Evolutionary conservation across 2,888 invertebrate species (phyloP).

Genomic region (Latrodectus hesperus): DNA sequence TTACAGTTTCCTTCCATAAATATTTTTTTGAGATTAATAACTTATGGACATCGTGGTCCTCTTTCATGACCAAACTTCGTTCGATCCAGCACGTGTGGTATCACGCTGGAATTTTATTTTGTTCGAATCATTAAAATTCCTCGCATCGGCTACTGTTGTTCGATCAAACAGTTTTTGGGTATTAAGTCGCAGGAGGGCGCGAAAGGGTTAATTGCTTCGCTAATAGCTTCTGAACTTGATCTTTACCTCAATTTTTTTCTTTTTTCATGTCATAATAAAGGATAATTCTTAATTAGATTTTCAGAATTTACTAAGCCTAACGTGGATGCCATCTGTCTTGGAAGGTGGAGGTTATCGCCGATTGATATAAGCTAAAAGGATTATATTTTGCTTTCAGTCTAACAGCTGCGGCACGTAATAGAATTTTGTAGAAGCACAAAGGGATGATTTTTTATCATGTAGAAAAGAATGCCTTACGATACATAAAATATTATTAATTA

Average conservation of each 20-base stretch:
- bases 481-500: too few relatives aligned
- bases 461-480: too few relatives aligned
- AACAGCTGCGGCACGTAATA: too few relatives aligned
- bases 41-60: constrained; percentile 25
- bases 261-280: background rate
- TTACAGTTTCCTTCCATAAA: too few relatives aligned
- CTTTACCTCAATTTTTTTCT: constrained; percentile 4
- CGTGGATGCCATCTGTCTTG: background rate
- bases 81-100: constrained; percentile 29
- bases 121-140: constrained; percentile 60
- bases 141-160: constrained; percentile 46
- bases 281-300: constrained; percentile 56
- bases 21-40: too few relatives aligned
- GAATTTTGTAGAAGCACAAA: too few relatives aligned
- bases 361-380: too few relatives aligned
- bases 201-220: constrained; percentile 64
- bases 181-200: constrained; percentile 9
- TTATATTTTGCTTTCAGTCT: too few relatives aligned
- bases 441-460: too few relatives aligned
- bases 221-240: constrained; percentile 28
- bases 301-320: constrained; percentile 3
- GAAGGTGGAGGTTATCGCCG: background rate
- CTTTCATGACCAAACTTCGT: constrained; percentile 45
- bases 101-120: constrained; percentile 22
- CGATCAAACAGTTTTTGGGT: background rate